phyloP scores from a whole-genome alignment of 2,797 vertebrate species.

The Cheirogaleus major region DNA sequence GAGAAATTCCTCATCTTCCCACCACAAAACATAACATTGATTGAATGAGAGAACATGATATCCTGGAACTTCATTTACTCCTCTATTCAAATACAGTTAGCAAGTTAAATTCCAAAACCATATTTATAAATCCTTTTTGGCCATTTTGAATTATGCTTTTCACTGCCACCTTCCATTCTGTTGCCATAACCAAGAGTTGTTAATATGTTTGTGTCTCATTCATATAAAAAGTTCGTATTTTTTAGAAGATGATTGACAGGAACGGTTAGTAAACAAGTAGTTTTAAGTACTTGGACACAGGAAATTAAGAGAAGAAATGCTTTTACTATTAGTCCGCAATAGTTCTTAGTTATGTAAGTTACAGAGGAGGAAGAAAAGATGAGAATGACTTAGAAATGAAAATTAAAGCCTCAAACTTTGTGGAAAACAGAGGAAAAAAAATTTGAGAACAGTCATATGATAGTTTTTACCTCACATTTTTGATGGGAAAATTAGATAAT shows the following conservation, averaged over 20 bases:
- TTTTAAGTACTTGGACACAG: conserved; percentile 6
- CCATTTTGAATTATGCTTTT: conserved; percentile 14
- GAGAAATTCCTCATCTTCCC: background rate
- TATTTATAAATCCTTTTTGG: background rate
- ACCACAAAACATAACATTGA: background rate
- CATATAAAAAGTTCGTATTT: conserved; percentile 4
- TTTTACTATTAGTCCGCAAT: background rate
- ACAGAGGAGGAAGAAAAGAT: background rate
- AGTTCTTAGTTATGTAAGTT: background rate
- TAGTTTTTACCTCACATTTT: background rate
- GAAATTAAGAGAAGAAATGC: conserved; percentile 22
- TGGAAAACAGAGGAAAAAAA: background rate
- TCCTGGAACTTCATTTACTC: background rate
- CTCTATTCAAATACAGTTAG: conserved; percentile 10
- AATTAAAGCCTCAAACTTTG: conserved; percentile 35
- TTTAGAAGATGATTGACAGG: conserved; percentile 13
- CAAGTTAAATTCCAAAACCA: conserved; percentile 12
- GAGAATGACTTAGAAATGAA: conserved; percentile 26
- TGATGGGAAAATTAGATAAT: background rate
- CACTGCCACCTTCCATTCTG: background rate
- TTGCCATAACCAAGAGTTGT: background rate
- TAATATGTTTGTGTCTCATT: background rate
- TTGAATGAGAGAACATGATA: background rate
- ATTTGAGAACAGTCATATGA: background rate
- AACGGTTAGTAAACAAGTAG: conserved; percentile 32